Evolutionary conservation across 2,797 vertebrate species (phyloP).

Genomic region (Eulemur mongoz): DNA sequence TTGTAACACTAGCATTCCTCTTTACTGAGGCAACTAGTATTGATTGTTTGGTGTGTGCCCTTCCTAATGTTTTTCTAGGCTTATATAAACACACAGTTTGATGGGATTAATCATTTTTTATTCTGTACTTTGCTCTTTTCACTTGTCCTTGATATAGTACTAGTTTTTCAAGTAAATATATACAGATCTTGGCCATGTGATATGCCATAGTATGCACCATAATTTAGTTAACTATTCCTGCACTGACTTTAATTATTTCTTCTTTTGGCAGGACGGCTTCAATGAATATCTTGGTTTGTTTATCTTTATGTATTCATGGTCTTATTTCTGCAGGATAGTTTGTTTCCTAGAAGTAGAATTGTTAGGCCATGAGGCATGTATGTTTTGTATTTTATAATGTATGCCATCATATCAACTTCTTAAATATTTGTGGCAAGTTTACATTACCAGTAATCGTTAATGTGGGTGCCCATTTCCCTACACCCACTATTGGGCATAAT

Average conservation of each 20-base stretch:
- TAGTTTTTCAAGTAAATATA: neutral
- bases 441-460: neutral
- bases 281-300: neutral
- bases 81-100: neutral
- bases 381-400: slow-evolving; percentile 16
- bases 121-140: neutral
- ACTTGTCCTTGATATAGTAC: neutral
- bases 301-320: neutral
- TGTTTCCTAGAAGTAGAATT: neutral
- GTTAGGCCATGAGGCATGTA: neutral
- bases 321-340: neutral
- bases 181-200: neutral
- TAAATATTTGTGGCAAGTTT: slow-evolving; percentile 18
- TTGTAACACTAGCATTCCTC: neutral
- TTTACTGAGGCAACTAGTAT: neutral
- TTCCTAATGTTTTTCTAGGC: neutral
- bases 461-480: neutral
- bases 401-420: neutral
- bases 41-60: neutral
- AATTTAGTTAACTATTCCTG: neutral
- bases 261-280: slow-evolving; percentile 11
- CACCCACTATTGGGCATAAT: neutral
- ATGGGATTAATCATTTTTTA: neutral
- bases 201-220: neutral
- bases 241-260: neutral